A percentile compares a stretch with the other conserved stretches of the same genome.
Conservation (phyloP, 1,140 invertebrate species). For the Cephus cinctus region DNA sequence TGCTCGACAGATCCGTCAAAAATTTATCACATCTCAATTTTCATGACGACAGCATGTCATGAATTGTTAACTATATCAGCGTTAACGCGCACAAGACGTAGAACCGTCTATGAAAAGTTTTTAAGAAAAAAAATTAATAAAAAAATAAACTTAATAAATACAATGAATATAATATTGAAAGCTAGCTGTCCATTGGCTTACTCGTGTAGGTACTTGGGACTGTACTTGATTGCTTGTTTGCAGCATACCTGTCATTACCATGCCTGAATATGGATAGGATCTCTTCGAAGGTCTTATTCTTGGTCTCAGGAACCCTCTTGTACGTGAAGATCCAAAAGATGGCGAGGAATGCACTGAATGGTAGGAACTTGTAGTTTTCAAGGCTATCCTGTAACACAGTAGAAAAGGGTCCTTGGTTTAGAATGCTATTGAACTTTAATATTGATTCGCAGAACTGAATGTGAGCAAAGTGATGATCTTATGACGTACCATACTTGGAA, state of each 20-base stretch:
- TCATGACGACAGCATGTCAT: too few species aligned
- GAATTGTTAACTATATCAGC: too few species aligned
- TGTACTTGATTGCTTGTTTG: slow-evolving; percentile 29
- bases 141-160: neutral
- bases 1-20: too few species aligned
- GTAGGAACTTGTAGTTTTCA: slow-evolving; percentile 95
- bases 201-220: slow-evolving; percentile 34
- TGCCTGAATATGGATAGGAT: slow-evolving; percentile 89
- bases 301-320: slow-evolving; percentile 97
- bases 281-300: slow-evolving; percentile 98
- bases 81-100: too few species aligned
- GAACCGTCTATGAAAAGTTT: too few species aligned
- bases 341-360: slow-evolving; percentile 93
- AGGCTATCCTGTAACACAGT: slow-evolving; percentile 74
- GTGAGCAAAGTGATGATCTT: too few species aligned
- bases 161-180: slow-evolving; percentile 10
- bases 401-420: slow-evolving; percentile 6
- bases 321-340: slow-evolving; percentile 98
- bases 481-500: slow-evolving; percentile 79
- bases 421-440: neutral
- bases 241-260: slow-evolving; percentile 78
- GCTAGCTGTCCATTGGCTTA: slow-evolving; percentile 23
- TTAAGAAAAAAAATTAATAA: neutral
- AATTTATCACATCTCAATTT: too few species aligned
- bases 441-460: too few species aligned